Base-by-base conservation (phyloP, 1,140 invertebrate species). In the Leptinotarsa texana region DNA sequence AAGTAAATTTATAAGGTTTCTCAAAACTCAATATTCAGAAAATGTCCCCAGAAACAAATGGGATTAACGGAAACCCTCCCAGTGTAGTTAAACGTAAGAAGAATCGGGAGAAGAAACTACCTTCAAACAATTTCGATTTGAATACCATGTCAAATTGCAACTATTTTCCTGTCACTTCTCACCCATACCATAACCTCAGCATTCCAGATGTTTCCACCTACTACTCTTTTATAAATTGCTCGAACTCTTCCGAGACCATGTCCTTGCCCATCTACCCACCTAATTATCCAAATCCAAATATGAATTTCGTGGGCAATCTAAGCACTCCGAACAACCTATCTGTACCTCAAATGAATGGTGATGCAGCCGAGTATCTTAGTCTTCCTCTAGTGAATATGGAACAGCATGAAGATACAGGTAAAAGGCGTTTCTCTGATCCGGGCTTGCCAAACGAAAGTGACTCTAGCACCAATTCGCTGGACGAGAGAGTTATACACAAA, bases 391-490 rank as follows among this genome's bases (percentile, higher is more conserved):
- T 77, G 49, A 82, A 78, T 71, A 63, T 76, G 42, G 82, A 84
- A 68, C 73, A 78, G 62, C 78, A 79, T 70, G 87, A 85, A 21
- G 86, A 86, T 21, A 85, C 86, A 72, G 83, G 82, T 47, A 84
- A 86, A 73, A 82, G 89, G 57, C 83, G 88, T 72, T 89, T 88
- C 75, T 89, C 88, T 0, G 88, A 89, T 83, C 88, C 88, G 75
- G 88, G 89, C 1, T 73, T 89, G 17, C 88, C 88, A 22, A 86
- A 87, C 24, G 86, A 88, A n/a, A 87, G 84, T 77, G 88, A 88
- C 73, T 87, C 87, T 80, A 24, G 87, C 85, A 42, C 86, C 15
- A 86, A 87, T 73, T 87, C 85, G 4, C 82, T 85, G 63, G 88
- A 86, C 24, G 87, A 86, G 73, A 86, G 87, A 77, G 77, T 88